phyloP scores from a whole-genome alignment of 1,140 invertebrate species.

The Condylostylus longicornis region DNA sequence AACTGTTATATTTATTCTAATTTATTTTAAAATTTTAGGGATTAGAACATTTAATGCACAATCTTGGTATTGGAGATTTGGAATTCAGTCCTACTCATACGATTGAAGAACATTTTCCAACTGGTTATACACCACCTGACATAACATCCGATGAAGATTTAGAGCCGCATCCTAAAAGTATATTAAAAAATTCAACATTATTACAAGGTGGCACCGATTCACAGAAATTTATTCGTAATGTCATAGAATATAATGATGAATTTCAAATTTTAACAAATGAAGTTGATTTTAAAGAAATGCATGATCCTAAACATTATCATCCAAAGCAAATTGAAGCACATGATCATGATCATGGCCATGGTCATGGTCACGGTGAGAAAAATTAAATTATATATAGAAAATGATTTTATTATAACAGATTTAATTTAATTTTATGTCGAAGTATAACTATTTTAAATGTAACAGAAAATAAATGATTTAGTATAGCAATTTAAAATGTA shows the following conservation, averaged over 20 bases:
- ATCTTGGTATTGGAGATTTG: conserved; percentile 39
- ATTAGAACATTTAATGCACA: conserved; percentile 44
- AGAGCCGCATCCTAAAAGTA: not conserved
- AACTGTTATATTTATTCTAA: conserved; percentile 2
- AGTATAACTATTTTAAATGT: too few relatives aligned
- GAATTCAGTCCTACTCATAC: conserved; percentile 41
- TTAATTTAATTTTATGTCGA: too few relatives aligned
- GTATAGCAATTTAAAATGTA: too few relatives aligned
- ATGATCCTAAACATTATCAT: conserved; percentile 41
- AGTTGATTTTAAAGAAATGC: conserved; percentile 37
- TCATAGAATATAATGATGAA: not conserved
- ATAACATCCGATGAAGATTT: conserved; percentile 1
- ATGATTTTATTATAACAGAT: too few relatives aligned
- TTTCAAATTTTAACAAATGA: not conserved
- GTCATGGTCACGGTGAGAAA: too few relatives aligned
- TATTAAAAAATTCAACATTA: conserved; percentile 1
- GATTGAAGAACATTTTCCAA: conserved; percentile 37
- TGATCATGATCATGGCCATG: too few relatives aligned
- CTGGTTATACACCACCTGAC: conserved; percentile 21
- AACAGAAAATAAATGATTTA: too few relatives aligned
- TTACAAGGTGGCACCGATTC: not conserved
- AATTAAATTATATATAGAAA: too few relatives aligned
- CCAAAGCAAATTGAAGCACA: too few relatives aligned
- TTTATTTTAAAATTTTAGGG: conserved; percentile 31
- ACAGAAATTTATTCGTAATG: not conserved